Evolutionary conservation across 2,113 vertebrate genomes (phyloP).

Genomic region (Brachirus orientalis): DNA sequence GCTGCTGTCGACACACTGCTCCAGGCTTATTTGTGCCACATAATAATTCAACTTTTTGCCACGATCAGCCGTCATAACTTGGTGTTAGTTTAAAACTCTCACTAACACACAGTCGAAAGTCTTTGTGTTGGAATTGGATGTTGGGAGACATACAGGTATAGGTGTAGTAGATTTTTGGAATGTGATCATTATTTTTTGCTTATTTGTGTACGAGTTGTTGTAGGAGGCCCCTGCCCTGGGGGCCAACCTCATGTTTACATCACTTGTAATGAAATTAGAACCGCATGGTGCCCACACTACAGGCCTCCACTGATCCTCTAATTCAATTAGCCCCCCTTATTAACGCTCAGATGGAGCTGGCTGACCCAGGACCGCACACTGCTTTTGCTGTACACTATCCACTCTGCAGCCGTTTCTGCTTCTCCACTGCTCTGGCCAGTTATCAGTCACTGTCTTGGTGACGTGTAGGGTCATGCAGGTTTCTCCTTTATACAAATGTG

Average conservation of each 20-base stretch:
- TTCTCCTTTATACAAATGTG: too few species aligned
- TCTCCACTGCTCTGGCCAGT: slow-evolving; percentile 31
- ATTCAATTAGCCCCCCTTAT: slow-evolving; percentile 79
- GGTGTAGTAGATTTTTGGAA: neutral
- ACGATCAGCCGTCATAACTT: too few species aligned
- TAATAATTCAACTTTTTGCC: too few species aligned
- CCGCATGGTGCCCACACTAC: slow-evolving; percentile 65
- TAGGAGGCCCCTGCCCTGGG: slow-evolving; percentile 56
- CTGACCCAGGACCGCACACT: slow-evolving; percentile 59
- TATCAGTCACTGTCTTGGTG: too few species aligned
- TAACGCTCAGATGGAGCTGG: slow-evolving; percentile 72
- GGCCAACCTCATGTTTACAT: slow-evolving; percentile 77
- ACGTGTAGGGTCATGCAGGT: slow-evolving; percentile 13
- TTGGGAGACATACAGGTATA: slow-evolving; percentile 1
- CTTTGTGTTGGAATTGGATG: neutral
- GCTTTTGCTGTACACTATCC: slow-evolving; percentile 56
- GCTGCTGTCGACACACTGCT: slow-evolving; percentile 16
- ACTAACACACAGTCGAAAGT: too few species aligned
- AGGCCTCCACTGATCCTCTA: slow-evolving; percentile 71
- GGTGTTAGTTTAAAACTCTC: too few species aligned
- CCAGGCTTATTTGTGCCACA: too few species aligned
- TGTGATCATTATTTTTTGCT: neutral
- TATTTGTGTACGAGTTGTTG: slow-evolving; percentile 40
- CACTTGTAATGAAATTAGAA: slow-evolving; percentile 80
- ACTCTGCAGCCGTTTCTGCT: slow-evolving; percentile 39